Percentiles rank a stretch among this genome's conserved stretches.
Conservation (phyloP, 2,888 invertebrate species). For the Steinernema scapterisci region DNA sequence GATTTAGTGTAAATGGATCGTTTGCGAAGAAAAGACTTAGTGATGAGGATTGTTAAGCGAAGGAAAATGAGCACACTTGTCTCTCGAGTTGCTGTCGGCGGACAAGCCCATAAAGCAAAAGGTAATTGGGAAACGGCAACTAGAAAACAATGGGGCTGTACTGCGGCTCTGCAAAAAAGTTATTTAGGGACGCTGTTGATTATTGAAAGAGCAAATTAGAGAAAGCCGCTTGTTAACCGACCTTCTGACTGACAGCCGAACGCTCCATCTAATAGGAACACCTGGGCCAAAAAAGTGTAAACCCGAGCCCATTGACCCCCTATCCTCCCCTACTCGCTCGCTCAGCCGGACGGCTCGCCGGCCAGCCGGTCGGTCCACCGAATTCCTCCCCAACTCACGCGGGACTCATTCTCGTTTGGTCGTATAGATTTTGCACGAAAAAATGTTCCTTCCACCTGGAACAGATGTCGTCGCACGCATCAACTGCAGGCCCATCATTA, state of each 20-base stretch:
- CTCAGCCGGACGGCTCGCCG: too few species aligned
- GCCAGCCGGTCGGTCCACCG: background rate
- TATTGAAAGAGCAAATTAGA: too few species aligned
- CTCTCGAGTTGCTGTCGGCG: too few species aligned
- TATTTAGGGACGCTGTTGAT: too few species aligned
- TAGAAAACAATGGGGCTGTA: too few species aligned
- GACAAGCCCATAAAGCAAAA: too few species aligned
- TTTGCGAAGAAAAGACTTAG: background rate
- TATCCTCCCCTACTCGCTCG: background rate
- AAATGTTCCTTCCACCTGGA: conserved; percentile 30
- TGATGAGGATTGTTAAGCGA: too few species aligned
- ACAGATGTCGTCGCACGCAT: conserved; percentile 27
- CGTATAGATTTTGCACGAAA: conserved; percentile 31
- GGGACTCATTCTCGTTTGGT: conserved; percentile 18
- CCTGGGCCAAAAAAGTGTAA: background rate
- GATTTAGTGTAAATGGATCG: background rate
- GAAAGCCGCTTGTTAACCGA: background rate
- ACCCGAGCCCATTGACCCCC: background rate
- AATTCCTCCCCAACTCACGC: background rate
- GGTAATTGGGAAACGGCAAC: too few species aligned
- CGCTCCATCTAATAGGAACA: background rate
- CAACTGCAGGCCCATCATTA: conserved; percentile 10
- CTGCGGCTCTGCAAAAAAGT: too few species aligned
- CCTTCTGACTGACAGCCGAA: background rate
- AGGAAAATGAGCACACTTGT: too few species aligned